Evolutionary conservation across 37 sponge, comb jelly and placozoan genomes (phyloP).

Genomic region (Eunapius fragilis): DNA sequence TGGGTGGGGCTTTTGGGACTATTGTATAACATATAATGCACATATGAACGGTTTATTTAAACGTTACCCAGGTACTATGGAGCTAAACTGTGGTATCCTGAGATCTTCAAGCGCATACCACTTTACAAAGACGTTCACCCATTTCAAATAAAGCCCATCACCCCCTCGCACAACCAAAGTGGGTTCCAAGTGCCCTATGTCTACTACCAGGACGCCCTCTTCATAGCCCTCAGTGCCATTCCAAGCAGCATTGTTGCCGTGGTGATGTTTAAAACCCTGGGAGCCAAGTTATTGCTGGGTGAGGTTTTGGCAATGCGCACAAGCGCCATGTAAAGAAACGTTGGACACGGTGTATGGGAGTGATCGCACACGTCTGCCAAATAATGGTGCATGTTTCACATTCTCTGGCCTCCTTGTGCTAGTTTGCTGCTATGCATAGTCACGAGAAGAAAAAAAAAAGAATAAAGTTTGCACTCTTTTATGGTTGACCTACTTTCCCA

Average conservation of each 20-base stretch:
- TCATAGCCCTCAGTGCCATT: background rate
- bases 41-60: too few relatives aligned
- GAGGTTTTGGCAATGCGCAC: background rate
- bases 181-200: background rate
- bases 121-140: background rate
- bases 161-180: background rate
- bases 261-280: background rate
- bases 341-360: background rate
- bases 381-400: too few relatives aligned
- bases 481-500: too few relatives aligned
- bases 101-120: background rate
- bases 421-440: too few relatives aligned
- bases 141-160: background rate
- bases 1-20: too few relatives aligned
- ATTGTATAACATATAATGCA: too few relatives aligned
- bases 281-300: background rate
- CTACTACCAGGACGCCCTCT: background rate
- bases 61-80: background rate
- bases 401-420: too few relatives aligned
- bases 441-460: background rate
- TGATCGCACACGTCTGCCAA: too few relatives aligned
- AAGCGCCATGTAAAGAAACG: background rate
- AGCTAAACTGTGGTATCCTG: background rate
- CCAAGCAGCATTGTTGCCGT: background rate
- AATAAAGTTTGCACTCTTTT: too few relatives aligned